A percentile compares a stretch with the other conserved stretches of the same genome.
Conservation (phyloP, 2,888 invertebrate species). For the Subacronicta megacephala region DNA sequence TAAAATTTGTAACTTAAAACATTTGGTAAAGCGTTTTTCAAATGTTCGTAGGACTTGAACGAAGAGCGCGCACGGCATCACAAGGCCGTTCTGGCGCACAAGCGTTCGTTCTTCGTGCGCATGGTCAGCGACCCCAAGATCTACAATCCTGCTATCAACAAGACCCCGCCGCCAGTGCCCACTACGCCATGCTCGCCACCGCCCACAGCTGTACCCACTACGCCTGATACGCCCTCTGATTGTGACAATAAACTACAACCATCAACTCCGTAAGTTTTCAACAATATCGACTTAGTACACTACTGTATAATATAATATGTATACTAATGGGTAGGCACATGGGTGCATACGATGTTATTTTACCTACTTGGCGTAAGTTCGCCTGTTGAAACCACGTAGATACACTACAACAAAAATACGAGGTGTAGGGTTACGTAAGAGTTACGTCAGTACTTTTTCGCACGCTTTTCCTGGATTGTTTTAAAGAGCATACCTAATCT, state of each 20-base stretch:
- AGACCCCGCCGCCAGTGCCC: slow-evolving; percentile 91
- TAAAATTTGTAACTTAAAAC: not conserved
- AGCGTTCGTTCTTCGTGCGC: slow-evolving; percentile 98
- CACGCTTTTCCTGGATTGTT: too few species aligned
- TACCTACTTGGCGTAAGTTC: too few species aligned
- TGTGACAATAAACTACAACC: slow-evolving; percentile 65
- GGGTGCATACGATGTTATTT: too few species aligned
- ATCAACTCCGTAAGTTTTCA: slow-evolving; percentile 74
- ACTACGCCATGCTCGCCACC: slow-evolving; percentile 88
- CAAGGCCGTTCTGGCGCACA: slow-evolving; percentile 95
- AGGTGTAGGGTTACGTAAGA: too few species aligned
- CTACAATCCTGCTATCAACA: slow-evolving; percentile 97
- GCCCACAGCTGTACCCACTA: slow-evolving; percentile 71
- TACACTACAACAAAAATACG: too few species aligned
- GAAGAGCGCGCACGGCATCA: slow-evolving; percentile 93
- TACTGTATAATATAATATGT: too few species aligned
- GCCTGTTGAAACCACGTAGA: too few species aligned
- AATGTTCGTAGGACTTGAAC: slow-evolving; percentile 90
- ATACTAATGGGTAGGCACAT: too few species aligned
- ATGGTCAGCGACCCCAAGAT: slow-evolving; percentile 99
- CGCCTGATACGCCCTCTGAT: slow-evolving; percentile 76
- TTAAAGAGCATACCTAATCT: too few species aligned
- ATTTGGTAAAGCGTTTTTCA: not conserved
- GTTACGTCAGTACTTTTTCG: too few species aligned
- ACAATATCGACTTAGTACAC: too few species aligned